Evolutionary conservation across 1,140 invertebrate genomes (phyloP).

Genomic region (Calosoma granatense): DNA sequence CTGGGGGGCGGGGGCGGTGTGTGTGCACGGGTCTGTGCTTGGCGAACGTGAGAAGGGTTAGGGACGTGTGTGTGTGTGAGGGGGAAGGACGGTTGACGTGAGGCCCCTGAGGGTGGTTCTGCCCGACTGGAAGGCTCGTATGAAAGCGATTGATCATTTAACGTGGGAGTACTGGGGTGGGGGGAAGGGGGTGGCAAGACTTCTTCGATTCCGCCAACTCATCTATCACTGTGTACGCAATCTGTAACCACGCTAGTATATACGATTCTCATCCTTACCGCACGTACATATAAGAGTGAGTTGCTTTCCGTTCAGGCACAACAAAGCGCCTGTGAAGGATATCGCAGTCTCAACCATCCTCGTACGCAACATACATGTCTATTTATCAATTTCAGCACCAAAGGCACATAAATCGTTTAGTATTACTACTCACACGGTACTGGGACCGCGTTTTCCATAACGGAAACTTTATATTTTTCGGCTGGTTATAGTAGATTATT

Average conservation of each 20-base stretch:
- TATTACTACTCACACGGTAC: not conserved
- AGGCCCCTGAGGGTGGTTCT: not conserved
- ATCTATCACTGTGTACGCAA: conserved; percentile 6
- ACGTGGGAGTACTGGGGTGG: no score
- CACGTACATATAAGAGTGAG: not conserved
- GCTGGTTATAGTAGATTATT: conserved; percentile 6
- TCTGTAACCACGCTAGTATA: not conserved
- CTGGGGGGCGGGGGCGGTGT: not conserved
- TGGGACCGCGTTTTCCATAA: not conserved
- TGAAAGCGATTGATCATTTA: conserved; percentile 7
- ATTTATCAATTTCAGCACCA: conserved; percentile 7
- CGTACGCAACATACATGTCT: not conserved
- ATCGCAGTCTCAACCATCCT: conserved; percentile 3
- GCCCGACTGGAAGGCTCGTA: not conserved
- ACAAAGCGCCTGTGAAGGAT: not conserved
- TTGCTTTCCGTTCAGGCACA: not conserved
- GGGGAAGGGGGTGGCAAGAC: not conserved
- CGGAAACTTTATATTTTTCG: conserved; percentile 8
- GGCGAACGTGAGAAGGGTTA: not conserved
- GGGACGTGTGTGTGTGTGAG: not conserved
- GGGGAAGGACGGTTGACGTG: not conserved
- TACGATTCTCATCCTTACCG: not conserved
- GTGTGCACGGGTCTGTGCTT: not conserved
- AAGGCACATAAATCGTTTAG: conserved; percentile 7
- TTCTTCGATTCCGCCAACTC: not conserved